phyloP scores from a whole-genome alignment of 2,888 invertebrate genomes.

The Nomada fabriciana region DNA sequence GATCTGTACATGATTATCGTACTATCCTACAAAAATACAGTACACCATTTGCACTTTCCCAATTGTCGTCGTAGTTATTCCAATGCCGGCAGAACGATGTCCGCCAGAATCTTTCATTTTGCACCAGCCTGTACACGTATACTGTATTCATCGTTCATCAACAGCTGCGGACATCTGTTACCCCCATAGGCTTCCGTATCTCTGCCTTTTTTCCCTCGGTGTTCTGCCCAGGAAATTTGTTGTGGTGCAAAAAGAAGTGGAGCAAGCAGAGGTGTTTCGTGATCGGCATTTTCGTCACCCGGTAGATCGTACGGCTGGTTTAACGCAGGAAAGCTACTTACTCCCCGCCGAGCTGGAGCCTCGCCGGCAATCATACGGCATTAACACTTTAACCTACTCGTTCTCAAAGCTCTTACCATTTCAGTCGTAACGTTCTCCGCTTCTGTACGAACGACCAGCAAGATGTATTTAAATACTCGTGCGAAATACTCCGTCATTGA shows the following conservation, averaged over 20 bases:
- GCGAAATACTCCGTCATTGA: neutral
- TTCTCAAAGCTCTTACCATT: conserved; percentile 67
- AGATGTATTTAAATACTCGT: conserved; percentile 34
- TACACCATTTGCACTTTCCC: no score
- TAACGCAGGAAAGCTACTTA: conserved; percentile 67
- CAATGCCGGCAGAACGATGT: no score
- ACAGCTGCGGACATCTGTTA: no score
- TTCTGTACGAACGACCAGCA: conserved; percentile 39
- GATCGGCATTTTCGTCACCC: conserved; percentile 41
- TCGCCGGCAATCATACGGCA: conserved; percentile 78
- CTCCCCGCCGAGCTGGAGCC: conserved; percentile 73
- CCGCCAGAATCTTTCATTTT: no score
- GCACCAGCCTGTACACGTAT: no score
- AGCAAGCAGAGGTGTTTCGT: neutral
- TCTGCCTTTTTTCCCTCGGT: neutral
- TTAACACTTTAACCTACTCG: conserved; percentile 80
- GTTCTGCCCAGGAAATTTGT: neutral
- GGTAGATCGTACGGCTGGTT: conserved; percentile 55
- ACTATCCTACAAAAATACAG: no score
- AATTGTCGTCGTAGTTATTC: no score
- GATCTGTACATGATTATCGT: no score
- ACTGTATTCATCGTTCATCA: no score
- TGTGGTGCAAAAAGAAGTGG: neutral
- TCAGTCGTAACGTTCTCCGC: conserved; percentile 56
- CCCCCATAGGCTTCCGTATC: no score